These are phyloP conservation scores for Eolophus roseicapilla DNA, from an alignment of 2,113 vertebrate species.

Conservation along the genomic window DNA sequence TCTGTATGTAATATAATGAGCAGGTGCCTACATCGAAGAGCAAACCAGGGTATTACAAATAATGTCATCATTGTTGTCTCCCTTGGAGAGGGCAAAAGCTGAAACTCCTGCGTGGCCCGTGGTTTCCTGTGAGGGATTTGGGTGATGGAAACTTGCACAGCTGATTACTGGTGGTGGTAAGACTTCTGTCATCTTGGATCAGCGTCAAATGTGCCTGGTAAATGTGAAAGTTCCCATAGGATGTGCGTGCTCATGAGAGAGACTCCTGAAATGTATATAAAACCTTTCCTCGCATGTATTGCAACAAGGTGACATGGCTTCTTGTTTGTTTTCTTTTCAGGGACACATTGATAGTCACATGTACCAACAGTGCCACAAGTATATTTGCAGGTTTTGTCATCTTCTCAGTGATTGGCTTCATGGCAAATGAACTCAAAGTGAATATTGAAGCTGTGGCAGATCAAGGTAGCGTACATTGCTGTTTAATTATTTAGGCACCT, in stretches of 20 bases:
- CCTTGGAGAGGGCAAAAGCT: not conserved
- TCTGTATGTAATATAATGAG: rapidly evolving
- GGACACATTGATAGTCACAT: slow-evolving; percentile 94
- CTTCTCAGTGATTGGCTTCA: slow-evolving; percentile 98
- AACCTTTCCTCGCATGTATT: not conserved
- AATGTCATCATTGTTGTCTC: rapidly evolving
- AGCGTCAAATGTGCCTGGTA: no score
- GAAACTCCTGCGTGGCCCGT: not conserved
- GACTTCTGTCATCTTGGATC: not conserved
- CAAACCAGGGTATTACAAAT: rapidly evolving
- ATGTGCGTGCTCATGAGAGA: not conserved
- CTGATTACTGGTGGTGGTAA: not conserved
- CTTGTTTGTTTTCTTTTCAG: slow-evolving; percentile 69
- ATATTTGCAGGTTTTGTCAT: slow-evolving; percentile 99
- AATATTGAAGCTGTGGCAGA: slow-evolving; percentile 96
- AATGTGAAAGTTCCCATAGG: not conserved
- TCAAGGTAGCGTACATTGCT: slow-evolving; percentile 81
- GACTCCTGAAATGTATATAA: not conserved
- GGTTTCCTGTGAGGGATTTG: rapidly evolving
- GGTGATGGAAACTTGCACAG: not conserved
- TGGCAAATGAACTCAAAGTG: slow-evolving; percentile 97
- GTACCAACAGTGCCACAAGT: slow-evolving; percentile 97
- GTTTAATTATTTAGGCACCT: not conserved
- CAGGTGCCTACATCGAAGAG: not conserved
- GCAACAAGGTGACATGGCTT: not conserved